Evolutionary conservation across 2,797 vertebrate species (phyloP).

Genomic region (Lacerta agilis): DNA sequence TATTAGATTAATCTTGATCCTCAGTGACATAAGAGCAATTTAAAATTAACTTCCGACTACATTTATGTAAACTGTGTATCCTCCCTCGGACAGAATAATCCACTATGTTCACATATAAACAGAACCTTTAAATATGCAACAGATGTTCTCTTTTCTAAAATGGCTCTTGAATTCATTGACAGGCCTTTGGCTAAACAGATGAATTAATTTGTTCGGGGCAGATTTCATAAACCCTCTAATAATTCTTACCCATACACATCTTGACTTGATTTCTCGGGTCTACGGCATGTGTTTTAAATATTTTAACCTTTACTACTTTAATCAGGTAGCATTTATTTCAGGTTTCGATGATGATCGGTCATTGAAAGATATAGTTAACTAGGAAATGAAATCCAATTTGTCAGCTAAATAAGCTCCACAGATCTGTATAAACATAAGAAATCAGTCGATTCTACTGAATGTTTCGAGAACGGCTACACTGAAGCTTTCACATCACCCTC

Average conservation of each 20-base stretch:
- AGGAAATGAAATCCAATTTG: slow-evolving; percentile 75
- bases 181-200: slow-evolving; percentile 79
- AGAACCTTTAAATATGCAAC: slow-evolving; percentile 78
- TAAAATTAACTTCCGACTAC: slow-evolving; percentile 66
- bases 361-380: slow-evolving; percentile 75
- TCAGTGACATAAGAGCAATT: slow-evolving; percentile 64
- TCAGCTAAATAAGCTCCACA: slow-evolving; percentile 68
- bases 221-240: slow-evolving; percentile 83
- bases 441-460: slow-evolving; percentile 59
- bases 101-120: slow-evolving; percentile 72
- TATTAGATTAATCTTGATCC: slow-evolving; percentile 52
- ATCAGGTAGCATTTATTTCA: slow-evolving; percentile 82
- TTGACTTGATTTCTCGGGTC: slow-evolving; percentile 82
- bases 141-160: slow-evolving; percentile 80
- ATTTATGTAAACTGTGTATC: slow-evolving; percentile 68
- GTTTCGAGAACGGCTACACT: slow-evolving; percentile 45
- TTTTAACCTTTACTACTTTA: slow-evolving; percentile 82
- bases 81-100: slow-evolving; percentile 71
- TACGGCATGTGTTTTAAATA: slow-evolving; percentile 80
- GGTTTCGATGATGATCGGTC: slow-evolving; percentile 73
- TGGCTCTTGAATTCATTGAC: slow-evolving; percentile 80
- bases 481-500: slow-evolving; percentile 51
- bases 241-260: slow-evolving; percentile 81
- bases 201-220: slow-evolving; percentile 81
- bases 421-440: slow-evolving; percentile 65